Base-by-base conservation (phyloP, 2,888 invertebrate species). In the Eubasilissa splendida region DNA sequence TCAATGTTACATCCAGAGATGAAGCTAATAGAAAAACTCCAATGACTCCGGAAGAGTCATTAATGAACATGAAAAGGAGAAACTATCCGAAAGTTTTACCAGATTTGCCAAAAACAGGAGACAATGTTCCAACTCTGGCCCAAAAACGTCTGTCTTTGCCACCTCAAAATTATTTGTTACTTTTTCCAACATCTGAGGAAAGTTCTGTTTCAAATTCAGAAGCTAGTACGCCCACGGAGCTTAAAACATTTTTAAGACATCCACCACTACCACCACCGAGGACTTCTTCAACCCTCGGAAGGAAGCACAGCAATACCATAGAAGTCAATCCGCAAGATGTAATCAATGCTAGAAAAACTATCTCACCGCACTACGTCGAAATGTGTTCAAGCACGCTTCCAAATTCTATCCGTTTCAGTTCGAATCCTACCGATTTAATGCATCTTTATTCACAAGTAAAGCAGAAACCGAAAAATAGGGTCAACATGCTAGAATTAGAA, bases 51-150 rank as follows among this genome's bases (percentile, higher is more conserved):
- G 94, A 94, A 85, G 95, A 96, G 86, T 93, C 95, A 0, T 86
- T 96, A 76, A 89, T 92, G 82, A 93, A 94, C 54, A 94, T 96
- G 65, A 94, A 95, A 87, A 91, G 94, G 80, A 90, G 95, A 84
- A 96, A 96, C 86, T 96, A 94, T 86, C 96, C 96, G 0, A 96
- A 96, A 90, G 96, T 96, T 1, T 87, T 96, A 54, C 96, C 96
- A n/a, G 96, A 96, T 87, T 92, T 94, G 85, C 93, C 93, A 1
- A 90, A 85, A 59, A 56, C 77, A n/a, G 84, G 85, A 12, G 85
- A 85, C 12, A 85, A 88, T 85, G 85, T 88, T 73, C 63, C 73
- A 58, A 84, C 74, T 54, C 65, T 80, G 53, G 82, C 82, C 65
- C 90, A 91, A 85, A 94, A 94, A 85, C 88, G 94, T n/a, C 88